Percentiles rank a stretch among this genome's conserved stretches.
phyloP scores from a whole-genome alignment of 2,113 vertebrate genomes.

The Silurus meridionalis region DNA sequence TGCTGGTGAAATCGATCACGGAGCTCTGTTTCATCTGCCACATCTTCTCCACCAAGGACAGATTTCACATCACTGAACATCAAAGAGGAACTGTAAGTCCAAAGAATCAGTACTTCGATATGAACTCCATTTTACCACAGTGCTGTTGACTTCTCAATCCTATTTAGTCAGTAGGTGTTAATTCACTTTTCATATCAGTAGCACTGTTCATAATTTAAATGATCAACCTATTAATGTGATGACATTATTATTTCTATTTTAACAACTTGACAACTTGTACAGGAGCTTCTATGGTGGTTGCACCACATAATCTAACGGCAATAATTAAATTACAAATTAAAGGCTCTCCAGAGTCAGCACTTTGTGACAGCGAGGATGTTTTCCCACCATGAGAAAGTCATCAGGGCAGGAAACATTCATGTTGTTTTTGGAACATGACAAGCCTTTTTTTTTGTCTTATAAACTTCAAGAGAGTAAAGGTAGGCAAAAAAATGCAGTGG shows the following conservation, averaged over 20 bases:
- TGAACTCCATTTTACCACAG: background rate
- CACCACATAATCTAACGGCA: background rate
- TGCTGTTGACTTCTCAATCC: background rate
- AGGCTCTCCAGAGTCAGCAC: background rate
- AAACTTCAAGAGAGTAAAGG: background rate
- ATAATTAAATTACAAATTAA: background rate
- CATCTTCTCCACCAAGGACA: slow-evolving; percentile 13
- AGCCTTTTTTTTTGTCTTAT: background rate
- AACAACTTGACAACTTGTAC: background rate
- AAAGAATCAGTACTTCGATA: background rate
- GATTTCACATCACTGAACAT: slow-evolving; percentile 12
- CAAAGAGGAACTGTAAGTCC: background rate
- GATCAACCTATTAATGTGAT: background rate
- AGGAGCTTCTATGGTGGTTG: background rate
- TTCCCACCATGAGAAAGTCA: background rate
- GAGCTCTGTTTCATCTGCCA: slow-evolving; percentile 21
- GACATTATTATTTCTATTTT: no score
- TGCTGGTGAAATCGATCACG: slow-evolving; percentile 29
- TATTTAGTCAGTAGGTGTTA: background rate
- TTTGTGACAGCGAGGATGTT: background rate
- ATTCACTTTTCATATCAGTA: background rate
- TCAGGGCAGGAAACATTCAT: background rate
- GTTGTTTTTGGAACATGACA: background rate
- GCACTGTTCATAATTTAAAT: background rate
- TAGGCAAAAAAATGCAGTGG: background rate